A percentile compares a stretch with the other conserved stretches of the same genome.
Conservation (phyloP, 2,113 vertebrate genomes). For the Brienomyrus longianalis region DNA sequence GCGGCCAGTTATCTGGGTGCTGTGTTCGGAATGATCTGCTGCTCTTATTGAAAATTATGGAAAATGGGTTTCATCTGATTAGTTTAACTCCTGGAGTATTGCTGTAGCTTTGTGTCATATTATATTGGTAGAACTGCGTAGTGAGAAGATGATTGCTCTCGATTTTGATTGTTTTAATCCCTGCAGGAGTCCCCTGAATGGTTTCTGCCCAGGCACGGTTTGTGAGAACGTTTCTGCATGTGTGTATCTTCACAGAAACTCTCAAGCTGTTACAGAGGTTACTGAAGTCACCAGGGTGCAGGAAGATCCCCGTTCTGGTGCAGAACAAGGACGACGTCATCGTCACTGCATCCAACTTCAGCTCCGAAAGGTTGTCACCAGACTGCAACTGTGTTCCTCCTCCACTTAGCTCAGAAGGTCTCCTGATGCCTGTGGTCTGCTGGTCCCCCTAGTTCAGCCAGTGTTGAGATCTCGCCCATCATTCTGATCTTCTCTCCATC, state of each 20-base stretch:
- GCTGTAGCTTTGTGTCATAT: neutral
- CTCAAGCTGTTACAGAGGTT: conserved; percentile 86
- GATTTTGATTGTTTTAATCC: neutral
- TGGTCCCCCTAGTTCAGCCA: neutral
- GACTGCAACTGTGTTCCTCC: neutral
- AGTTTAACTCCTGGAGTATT: neutral
- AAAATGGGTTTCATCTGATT: neutral
- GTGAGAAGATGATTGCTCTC: neutral
- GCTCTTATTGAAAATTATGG: neutral
- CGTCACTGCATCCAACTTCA: conserved; percentile 93
- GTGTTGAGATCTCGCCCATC: neutral
- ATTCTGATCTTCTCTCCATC: neutral
- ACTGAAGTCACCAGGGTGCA: conserved; percentile 90
- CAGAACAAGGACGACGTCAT: conserved; percentile 95
- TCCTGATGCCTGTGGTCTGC: neutral
- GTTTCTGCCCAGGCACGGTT: neutral
- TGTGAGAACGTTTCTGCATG: conserved; percentile 27
- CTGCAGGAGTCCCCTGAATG: neutral
- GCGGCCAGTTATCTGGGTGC: neutral
- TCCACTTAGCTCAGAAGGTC: neutral
- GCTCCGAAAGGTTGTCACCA: conserved; percentile 79
- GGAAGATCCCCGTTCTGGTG: conserved; percentile 92
- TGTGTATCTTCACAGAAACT: conserved; percentile 71
- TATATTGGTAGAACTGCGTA: neutral
- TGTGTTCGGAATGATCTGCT: neutral